phyloP scores from a whole-genome alignment of 2,888 invertebrate species.

The Conchocele bisecta region DNA sequence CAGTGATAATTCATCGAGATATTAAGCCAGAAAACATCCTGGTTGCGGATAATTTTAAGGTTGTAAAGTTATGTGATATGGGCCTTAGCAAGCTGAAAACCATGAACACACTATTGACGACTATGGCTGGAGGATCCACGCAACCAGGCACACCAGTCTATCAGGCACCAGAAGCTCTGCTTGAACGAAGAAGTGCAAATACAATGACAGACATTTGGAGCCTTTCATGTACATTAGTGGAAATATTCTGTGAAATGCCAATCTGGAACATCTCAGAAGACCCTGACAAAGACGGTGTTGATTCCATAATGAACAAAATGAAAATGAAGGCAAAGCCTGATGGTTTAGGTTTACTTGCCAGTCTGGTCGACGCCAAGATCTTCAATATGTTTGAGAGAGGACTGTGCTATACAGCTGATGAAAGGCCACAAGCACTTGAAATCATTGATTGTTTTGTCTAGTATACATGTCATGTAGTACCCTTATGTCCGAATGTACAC shows the following conservation, averaged over 20 bases:
- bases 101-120: slow-evolving; percentile 1
- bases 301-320: slow-evolving; percentile 16
- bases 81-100: slow-evolving; percentile 25
- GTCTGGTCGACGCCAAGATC: neutral
- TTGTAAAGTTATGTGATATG: slow-evolving; percentile 23
- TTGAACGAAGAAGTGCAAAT: slow-evolving; percentile 7
- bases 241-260: slow-evolving; percentile 13
- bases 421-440: slow-evolving; percentile 31
- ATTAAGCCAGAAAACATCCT: slow-evolving; percentile 47
- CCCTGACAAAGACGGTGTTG: neutral
- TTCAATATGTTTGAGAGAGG: slow-evolving; percentile 5
- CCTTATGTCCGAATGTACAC: too few relatives aligned
- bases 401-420: slow-evolving; percentile 10
- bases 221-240: slow-evolving; percentile 21
- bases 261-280: slow-evolving; percentile 19
- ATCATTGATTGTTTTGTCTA: too few relatives aligned
- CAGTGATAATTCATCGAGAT: slow-evolving; percentile 27
- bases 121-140: slow-evolving; percentile 6
- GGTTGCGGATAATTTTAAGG: slow-evolving; percentile 8
- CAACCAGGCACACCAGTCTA: slow-evolving; percentile 44
- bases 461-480: too few relatives aligned
- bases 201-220: slow-evolving; percentile 33
- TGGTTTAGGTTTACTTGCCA: slow-evolving; percentile 3
- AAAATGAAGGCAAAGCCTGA: slow-evolving; percentile 23
- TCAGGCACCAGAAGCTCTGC: slow-evolving; percentile 40